Evolutionary conservation across 2,888 invertebrate species (phyloP).

Genomic region (Diloba caeruleocephala): DNA sequence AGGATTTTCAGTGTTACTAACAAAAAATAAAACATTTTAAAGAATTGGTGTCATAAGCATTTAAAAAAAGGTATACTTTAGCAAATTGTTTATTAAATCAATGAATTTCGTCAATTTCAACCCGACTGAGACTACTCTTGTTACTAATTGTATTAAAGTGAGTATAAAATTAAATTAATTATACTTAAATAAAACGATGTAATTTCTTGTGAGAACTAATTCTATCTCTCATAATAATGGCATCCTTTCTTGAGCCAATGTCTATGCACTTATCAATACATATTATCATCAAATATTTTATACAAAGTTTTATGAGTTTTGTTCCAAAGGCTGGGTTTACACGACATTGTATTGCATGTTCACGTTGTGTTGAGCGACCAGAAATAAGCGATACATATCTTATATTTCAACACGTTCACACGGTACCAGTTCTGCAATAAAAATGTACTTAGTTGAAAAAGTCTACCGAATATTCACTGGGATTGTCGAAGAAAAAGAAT

Average conservation of each 20-base stretch:
- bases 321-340: too few relatives aligned
- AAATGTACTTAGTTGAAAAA: too few relatives aligned
- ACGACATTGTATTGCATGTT: too few relatives aligned
- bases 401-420: too few relatives aligned
- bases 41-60: conserved; percentile 14
- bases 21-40: not conserved
- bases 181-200: conserved; percentile 29
- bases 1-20: too few relatives aligned
- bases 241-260: conserved; percentile 19
- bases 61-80: conserved; percentile 45
- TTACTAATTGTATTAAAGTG: conserved; percentile 61
- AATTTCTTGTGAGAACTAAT: conserved; percentile 19
- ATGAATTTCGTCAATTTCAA: conserved; percentile 73
- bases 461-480: too few relatives aligned
- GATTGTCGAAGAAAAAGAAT: too few relatives aligned
- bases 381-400: too few relatives aligned
- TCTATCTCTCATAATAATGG: not conserved
- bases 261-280: not conserved
- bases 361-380: too few relatives aligned
- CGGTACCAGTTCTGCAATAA: too few relatives aligned
- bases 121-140: conserved; percentile 79
- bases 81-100: conserved; percentile 57
- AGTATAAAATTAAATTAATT: conserved; percentile 45
- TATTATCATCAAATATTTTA: not conserved
- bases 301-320: not conserved